phyloP scores from a whole-genome alignment of 2,113 vertebrate species.

The Lepus timidus region DNA sequence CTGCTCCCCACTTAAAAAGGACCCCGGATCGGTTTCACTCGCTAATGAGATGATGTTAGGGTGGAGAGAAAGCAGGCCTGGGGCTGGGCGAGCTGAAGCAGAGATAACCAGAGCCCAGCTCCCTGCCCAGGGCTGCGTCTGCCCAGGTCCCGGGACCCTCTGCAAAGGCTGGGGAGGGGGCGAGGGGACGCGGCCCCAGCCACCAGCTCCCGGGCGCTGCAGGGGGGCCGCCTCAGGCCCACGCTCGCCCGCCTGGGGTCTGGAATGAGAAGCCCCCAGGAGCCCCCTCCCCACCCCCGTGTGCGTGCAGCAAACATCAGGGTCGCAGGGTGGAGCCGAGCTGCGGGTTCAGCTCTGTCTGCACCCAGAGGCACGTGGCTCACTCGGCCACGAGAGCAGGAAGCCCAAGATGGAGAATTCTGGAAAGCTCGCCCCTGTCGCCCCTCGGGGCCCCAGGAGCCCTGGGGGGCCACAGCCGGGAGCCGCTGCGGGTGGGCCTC shows the following conservation, averaged over 20 bases:
- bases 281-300: too few species aligned
- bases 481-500: too few species aligned
- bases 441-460: too few species aligned
- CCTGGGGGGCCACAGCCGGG: background rate
- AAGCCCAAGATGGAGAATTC: background rate
- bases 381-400: background rate
- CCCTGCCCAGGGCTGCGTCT: background rate
- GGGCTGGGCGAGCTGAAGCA: slow-evolving; percentile 75
- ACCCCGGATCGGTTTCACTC: slow-evolving; percentile 85
- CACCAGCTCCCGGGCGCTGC: fast-evolving
- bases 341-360: background rate
- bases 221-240: too few species aligned
- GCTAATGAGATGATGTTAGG: slow-evolving; percentile 84
- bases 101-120: slow-evolving; percentile 55
- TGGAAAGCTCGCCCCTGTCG: too few species aligned
- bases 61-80: slow-evolving; percentile 71
- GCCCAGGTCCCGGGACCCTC: too few species aligned
- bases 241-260: too few species aligned
- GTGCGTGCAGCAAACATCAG: too few species aligned
- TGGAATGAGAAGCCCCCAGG: too few species aligned
- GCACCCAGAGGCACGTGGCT: background rate
- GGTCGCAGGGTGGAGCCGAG: background rate
- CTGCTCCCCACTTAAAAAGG: slow-evolving; percentile 82
- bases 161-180: too few species aligned
- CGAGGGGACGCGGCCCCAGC: fast-evolving